These are phyloP conservation scores for Trichogramma evanescens DNA, from an alignment of 2,888 invertebrate genomes.

Conservation along the genomic window DNA sequence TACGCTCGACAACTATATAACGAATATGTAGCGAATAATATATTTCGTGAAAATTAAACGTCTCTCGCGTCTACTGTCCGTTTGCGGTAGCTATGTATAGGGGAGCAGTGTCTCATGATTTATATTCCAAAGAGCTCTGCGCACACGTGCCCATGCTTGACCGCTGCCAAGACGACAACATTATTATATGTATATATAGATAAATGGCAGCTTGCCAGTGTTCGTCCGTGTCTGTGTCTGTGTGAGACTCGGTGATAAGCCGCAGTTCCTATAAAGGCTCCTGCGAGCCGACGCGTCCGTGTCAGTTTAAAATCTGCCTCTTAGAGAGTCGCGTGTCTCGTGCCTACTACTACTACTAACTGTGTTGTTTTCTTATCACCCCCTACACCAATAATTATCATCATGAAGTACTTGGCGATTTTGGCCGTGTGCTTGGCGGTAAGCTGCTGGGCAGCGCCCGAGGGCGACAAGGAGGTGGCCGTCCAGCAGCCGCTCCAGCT, in stretches of 20 bases:
- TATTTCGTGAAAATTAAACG: too few relatives aligned
- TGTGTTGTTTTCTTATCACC: slow-evolving; percentile 17
- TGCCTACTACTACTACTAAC: neutral
- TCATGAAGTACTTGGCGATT: slow-evolving; percentile 27
- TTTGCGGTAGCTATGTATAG: too few relatives aligned
- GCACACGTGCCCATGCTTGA: too few relatives aligned
- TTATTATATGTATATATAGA: neutral
- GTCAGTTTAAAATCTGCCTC: slow-evolving; percentile 17
- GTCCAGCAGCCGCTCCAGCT: slow-evolving; percentile 23
- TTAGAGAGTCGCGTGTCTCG: slow-evolving; percentile 18
- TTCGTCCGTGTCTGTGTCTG: neutral
- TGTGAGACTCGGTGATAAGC: slow-evolving; percentile 8
- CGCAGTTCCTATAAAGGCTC: slow-evolving; percentile 14
- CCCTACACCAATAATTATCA: neutral
- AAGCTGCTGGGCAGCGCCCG: slow-evolving; percentile 21
- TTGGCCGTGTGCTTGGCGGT: slow-evolving; percentile 23
- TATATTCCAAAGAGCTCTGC: too few relatives aligned
- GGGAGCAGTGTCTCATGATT: too few relatives aligned
- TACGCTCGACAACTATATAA: too few relatives aligned
- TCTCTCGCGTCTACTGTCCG: too few relatives aligned
- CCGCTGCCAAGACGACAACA: too few relatives aligned
- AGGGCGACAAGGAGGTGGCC: slow-evolving; percentile 13
- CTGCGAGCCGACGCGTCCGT: neutral
- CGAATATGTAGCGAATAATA: too few relatives aligned
- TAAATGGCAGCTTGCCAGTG: slow-evolving; percentile 13